These are phyloP conservation scores for Arvicola amphibius DNA, from an alignment of 2,797 vertebrate genomes.

Conservation along the genomic window DNA sequence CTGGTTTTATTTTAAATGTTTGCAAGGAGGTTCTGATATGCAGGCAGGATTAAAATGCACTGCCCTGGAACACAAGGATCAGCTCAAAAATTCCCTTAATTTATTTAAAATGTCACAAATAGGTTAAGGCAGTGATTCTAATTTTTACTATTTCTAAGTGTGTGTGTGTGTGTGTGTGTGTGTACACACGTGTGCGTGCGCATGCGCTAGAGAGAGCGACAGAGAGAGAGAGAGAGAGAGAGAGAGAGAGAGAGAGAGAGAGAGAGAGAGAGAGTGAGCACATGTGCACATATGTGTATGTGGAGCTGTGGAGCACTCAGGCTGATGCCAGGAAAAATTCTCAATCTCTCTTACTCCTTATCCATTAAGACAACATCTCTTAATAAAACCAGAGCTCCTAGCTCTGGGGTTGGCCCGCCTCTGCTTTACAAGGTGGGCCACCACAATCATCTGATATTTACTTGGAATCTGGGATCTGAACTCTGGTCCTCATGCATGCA, in stretches of 20 bases:
- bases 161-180: no score
- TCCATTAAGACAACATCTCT: not conserved
- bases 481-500: not conserved
- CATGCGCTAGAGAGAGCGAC: no score
- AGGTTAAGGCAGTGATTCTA: not conserved
- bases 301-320: not conserved
- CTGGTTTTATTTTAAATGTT: not conserved
- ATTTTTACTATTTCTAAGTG: no score
- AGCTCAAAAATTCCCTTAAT: slow-evolving; percentile 38
- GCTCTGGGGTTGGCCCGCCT: not conserved
- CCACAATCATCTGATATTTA: not conserved
- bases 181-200: no score
- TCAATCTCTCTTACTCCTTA: not conserved
- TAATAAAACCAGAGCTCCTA: not conserved
- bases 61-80: not conserved
- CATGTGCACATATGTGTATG: not conserved
- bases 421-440: not conserved
- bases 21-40: not conserved
- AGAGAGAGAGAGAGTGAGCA: not conserved
- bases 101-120: slow-evolving; percentile 26
- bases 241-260: no score
- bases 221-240: no score
- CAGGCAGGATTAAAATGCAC: not conserved
- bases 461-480: not conserved
- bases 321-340: not conserved